These are phyloP conservation scores for Sminthopsis crassicaudata DNA, from an alignment of 2,113 vertebrate genomes.

Conservation along the genomic window DNA sequence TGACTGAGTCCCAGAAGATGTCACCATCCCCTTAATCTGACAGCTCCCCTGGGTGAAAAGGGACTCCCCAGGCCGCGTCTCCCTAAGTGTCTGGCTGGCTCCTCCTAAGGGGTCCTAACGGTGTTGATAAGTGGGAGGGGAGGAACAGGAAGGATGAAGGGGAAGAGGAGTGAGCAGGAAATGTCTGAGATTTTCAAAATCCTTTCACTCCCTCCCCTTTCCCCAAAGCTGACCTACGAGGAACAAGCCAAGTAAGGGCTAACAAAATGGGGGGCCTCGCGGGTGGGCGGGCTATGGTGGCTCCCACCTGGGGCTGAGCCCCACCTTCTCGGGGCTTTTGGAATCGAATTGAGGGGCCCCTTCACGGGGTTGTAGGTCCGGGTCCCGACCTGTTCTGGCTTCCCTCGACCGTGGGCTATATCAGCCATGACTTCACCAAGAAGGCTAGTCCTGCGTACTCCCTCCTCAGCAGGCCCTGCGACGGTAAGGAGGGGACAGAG, in stretches of 20 bases:
- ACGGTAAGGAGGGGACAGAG: constrained; percentile 80
- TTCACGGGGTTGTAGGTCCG: constrained; percentile 79
- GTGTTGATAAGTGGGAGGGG: background rate
- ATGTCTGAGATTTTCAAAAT: background rate
- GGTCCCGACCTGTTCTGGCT: constrained; percentile 86
- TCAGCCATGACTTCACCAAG: constrained; percentile 88
- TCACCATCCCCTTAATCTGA: background rate
- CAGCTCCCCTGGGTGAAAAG: background rate
- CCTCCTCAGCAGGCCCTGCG: constrained; percentile 82
- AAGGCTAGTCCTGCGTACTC: constrained; percentile 85
- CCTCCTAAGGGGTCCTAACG: background rate
- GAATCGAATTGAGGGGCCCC: background rate
- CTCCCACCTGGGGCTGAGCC: background rate
- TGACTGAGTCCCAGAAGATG: background rate
- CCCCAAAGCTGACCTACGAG: background rate
- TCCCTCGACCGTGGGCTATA: constrained; percentile 87
- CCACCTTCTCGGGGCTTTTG: background rate
- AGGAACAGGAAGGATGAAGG: background rate
- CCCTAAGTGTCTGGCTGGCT: background rate
- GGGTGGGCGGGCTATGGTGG: background rate
- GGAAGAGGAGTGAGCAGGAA: background rate
- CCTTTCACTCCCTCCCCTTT: background rate
- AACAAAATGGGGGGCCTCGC: background rate
- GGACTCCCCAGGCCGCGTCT: background rate
- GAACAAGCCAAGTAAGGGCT: background rate